Base-by-base conservation (phyloP, 1,140 invertebrate species). In the Tribolium madens region DNA sequence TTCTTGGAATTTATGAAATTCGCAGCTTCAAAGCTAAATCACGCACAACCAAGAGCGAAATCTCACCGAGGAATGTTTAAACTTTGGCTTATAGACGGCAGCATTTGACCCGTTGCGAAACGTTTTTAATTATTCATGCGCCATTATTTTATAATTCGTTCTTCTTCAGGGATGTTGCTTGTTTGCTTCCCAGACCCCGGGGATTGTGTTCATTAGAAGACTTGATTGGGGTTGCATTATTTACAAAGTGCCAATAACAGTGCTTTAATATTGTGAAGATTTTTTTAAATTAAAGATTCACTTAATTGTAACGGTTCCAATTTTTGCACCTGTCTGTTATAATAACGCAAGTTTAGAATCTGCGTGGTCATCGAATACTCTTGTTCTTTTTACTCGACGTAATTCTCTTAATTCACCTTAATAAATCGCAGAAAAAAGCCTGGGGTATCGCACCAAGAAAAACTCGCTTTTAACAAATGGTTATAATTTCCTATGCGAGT, bases 1-100 rank as follows among this genome's bases (percentile, higher is more conserved):
- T 72, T 52, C 70, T 53, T 73, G 71, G 71, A 73, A 73, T 73
- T 73, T 73, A 73, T 73, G 71, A 73, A 73, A 73, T 73, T 73
- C 71, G 18, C 50, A 73, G 50, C 71, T 73, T 73, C 71, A 73
- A 73, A 73, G 71, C 71, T 73, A 73, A 73, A 53, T 73, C 71
- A 73, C 71, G 71, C 47, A 73, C 71, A 73, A 73, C 71, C 52
- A 73, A 64, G 57, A 26, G 57, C 57, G 26, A 64, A 73, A 53
- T 73, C 47, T 53, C 71, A 33, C 52, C 33, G 50, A 73, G 57
- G 71, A 73, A 73, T 73, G 71, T 53, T 73, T 52, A 73, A 73
- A 73, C 71, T 73, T 73, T 73, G 71, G 71, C 71, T 73, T 73
- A 71, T 52, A 52, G 13, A 14, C 17, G 36, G 17, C 36, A 71